Base-by-base conservation (phyloP, 2,113 vertebrate species). In the Myotis yumanensis region DNA sequence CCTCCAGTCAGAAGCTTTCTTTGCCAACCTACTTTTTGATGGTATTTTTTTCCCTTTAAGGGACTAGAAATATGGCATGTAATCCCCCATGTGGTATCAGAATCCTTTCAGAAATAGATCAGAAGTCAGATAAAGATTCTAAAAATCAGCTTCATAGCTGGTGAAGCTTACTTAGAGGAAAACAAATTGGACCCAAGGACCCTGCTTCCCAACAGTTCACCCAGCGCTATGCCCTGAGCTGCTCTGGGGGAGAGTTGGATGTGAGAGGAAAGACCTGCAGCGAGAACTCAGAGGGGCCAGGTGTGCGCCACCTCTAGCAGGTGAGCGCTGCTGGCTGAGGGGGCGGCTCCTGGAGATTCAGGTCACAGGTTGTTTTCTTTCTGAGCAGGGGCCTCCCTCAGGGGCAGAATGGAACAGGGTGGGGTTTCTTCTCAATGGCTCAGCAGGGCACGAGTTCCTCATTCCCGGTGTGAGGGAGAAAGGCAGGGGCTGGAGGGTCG, bases 61-160 rank as follows among this genome's bases (percentile, higher is more conserved):
- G 23, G 23, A 69, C 4, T 52, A 79, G 62, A 62, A 83, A 77
- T 72, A 64, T 30, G 37, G 1, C 16, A 64, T 95, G 89, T 83
- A 73, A 57, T 89, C n/a, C 3, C 84, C 73, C 84, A 52, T 30
- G 5, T 54, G 30, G 88, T 46, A 68, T 90, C 73, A 64, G 72
- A 93, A 80, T 90, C 46, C 69, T 92, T 92, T 91, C 43, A 90
- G 71, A 91, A 86, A 77, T 43, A 80, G 85, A n/a, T 14, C 43
- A 79, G 66, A 96, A 59, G 7, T 94, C 48, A 93, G 51, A 85
- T 66, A 73, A 35, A 64, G 14, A 68, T 64, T 48, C 11, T 40
- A 25, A 81, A n/a, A 80, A 81, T 16, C 22, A 86, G 32, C 22
- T 72, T 80, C 15, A 62, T 69, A 35, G 9, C 35, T 75, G 32